phyloP scores from a whole-genome alignment of 1,140 invertebrate genomes.

The Melanaphis sacchari region DNA sequence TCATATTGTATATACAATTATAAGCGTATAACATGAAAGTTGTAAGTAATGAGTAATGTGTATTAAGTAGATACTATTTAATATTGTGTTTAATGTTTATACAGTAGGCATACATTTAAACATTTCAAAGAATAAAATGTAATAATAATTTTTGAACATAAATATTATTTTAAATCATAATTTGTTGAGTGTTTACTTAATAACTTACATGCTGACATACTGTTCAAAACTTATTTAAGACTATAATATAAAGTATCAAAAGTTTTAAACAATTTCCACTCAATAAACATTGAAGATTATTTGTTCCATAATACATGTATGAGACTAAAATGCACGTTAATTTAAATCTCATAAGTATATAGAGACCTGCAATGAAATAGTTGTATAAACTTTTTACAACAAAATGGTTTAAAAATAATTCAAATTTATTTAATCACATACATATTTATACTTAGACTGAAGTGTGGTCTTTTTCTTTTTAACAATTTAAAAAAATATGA shows the following conservation, averaged over 20 bases:
- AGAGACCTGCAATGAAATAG: not conserved
- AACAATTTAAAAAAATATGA: not conserved
- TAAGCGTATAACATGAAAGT: not conserved
- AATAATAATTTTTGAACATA: constrained; percentile 18
- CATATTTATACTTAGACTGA: not conserved
- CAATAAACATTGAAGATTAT: not conserved
- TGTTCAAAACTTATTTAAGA: not conserved
- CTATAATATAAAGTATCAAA: not conserved
- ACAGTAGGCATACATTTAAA: not conserved
- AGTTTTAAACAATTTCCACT: not conserved
- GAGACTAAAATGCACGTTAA: not conserved
- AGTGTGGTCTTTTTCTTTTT: not conserved
- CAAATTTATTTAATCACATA: not conserved
- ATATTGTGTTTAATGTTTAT: not conserved
- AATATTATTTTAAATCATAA: constrained; percentile 9
- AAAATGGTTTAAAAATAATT: not conserved
- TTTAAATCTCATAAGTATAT: not conserved
- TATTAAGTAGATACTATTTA: not conserved
- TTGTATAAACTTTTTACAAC: not conserved
- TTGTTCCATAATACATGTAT: not conserved
- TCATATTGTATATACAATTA: not conserved
- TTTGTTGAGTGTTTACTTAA: not conserved
- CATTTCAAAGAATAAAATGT: not conserved
- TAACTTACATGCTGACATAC: not conserved
- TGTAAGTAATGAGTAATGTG: not conserved